Conservation (phyloP, 2,113 vertebrate species). For the Anolis sagrei region DNA sequence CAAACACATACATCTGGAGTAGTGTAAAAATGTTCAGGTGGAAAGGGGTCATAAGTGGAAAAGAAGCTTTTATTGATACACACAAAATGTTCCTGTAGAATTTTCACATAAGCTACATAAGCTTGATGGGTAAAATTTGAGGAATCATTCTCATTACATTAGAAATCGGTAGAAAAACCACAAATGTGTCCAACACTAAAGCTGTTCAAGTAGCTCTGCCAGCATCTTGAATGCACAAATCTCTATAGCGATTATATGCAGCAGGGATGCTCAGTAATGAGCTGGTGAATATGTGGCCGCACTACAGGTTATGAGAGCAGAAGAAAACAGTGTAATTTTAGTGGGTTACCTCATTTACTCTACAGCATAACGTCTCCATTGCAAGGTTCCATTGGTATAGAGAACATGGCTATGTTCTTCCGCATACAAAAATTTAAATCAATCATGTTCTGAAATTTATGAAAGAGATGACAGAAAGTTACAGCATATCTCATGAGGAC, state of each 20-base stretch:
- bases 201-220: neutral
- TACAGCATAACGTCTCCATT: neutral
- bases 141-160: constrained; percentile 22
- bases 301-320: constrained; percentile 20
- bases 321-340: neutral
- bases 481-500: neutral
- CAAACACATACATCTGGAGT: too few species aligned
- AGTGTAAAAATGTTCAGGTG: too few species aligned
- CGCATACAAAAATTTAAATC: accelerated
- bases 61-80: neutral
- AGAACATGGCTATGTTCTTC: constrained; percentile 23
- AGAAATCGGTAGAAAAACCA: constrained; percentile 51
- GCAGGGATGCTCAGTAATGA: neutral
- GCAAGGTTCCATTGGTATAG: neutral
- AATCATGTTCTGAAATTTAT: accelerated
- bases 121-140: neutral
- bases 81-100: neutral
- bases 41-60: too few species aligned
- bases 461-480: neutral
- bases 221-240: constrained; percentile 3
- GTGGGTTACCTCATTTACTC: neutral
- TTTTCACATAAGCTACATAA: accelerated
- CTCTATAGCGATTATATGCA: neutral
- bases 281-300: neutral
- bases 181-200: constrained; percentile 39